Conservation (phyloP, 2,888 invertebrate genomes). For the Unio pictorum region DNA sequence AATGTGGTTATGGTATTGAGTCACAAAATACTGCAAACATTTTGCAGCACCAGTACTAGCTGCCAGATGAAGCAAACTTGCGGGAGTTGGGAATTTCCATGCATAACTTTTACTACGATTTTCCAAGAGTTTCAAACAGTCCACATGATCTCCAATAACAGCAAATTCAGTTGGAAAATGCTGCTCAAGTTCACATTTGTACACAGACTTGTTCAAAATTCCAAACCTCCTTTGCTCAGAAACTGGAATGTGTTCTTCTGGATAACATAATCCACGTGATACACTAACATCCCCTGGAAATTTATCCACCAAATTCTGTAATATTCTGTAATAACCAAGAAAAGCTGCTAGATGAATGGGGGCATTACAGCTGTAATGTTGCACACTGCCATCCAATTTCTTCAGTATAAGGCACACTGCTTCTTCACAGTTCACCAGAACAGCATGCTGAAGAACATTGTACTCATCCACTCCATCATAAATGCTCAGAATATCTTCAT, state of each 20-base stretch:
- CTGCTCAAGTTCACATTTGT: slow-evolving; percentile 61
- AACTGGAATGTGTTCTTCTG: slow-evolving; percentile 77
- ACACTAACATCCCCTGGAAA: slow-evolving; percentile 82
- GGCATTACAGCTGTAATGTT: slow-evolving; percentile 80
- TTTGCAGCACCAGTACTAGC: slow-evolving; percentile 76
- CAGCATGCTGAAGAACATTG: slow-evolving; percentile 82
- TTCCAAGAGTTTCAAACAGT: slow-evolving; percentile 55
- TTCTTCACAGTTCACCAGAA: slow-evolving; percentile 80
- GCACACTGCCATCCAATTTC: slow-evolving; percentile 78
- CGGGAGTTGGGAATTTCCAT: slow-evolving; percentile 16
- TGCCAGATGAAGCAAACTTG: slow-evolving; percentile 51
- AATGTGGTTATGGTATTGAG: slow-evolving; percentile 53
- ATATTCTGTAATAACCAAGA: slow-evolving; percentile 81
- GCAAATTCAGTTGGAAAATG: slow-evolving; percentile 65
- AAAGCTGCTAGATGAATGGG: slow-evolving; percentile 84
- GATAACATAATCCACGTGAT: slow-evolving; percentile 82
- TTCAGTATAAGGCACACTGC: slow-evolving; percentile 73
- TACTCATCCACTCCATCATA: slow-evolving; percentile 78
- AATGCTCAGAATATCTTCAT: slow-evolving; percentile 54
- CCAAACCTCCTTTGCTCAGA: slow-evolving; percentile 47
- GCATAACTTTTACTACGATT: slow-evolving; percentile 72
- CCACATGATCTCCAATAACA: slow-evolving; percentile 60
- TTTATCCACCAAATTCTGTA: slow-evolving; percentile 79
- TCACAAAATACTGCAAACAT: slow-evolving; percentile 63
- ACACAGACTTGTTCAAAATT: slow-evolving; percentile 61